A percentile compares a stretch with the other conserved stretches of the same genome.
These are phyloP conservation scores for Oconnorella tubifera DNA, from an alignment of 2,888 invertebrate species.

Conservation along the genomic window DNA sequence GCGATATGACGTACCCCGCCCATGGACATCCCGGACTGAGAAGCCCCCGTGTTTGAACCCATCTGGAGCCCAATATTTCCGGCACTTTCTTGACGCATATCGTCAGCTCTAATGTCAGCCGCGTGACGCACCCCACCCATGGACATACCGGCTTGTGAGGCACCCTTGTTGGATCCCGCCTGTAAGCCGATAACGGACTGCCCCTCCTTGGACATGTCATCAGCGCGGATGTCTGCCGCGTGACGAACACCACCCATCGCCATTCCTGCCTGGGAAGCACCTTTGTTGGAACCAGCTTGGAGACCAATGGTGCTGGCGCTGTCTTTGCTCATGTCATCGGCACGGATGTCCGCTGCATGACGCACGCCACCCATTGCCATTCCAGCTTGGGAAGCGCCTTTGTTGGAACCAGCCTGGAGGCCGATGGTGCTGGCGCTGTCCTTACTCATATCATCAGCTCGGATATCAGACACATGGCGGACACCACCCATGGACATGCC, in stretches of 20 bases:
- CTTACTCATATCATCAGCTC: constrained; percentile 45
- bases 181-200: constrained; percentile 48
- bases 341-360: constrained; percentile 49
- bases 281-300: constrained; percentile 51
- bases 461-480: constrained; percentile 52
- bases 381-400: constrained; percentile 49
- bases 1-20: constrained; percentile 46
- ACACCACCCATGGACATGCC: constrained; percentile 29
- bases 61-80: constrained; percentile 48
- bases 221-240: constrained; percentile 51
- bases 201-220: constrained; percentile 43
- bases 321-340: constrained; percentile 43
- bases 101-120: constrained; percentile 34
- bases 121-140: constrained; percentile 47
- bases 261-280: constrained; percentile 51
- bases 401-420: constrained; percentile 51
- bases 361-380: constrained; percentile 46
- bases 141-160: constrained; percentile 50
- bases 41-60: constrained; percentile 33
- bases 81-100: constrained; percentile 37
- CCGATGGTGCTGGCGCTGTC: constrained; percentile 46
- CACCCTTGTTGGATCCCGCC: constrained; percentile 51
- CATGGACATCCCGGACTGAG: constrained; percentile 48
- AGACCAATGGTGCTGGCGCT: constrained; percentile 46
- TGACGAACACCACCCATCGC: constrained; percentile 48